phyloP scores from a whole-genome alignment of 2,888 invertebrate genomes.

The Antheraea assamensis region DNA sequence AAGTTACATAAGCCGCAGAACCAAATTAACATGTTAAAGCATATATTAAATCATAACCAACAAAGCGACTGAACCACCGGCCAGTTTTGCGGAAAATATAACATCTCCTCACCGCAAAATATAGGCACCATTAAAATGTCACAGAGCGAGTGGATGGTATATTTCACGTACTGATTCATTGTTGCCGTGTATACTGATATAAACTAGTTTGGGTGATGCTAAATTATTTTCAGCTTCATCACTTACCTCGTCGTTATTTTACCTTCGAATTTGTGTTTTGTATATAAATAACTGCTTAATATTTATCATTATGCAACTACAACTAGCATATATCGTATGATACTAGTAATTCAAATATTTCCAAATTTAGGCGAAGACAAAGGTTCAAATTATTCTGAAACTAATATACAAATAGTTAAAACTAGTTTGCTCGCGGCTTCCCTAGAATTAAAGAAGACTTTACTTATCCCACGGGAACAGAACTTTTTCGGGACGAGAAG shows the following conservation, averaged over 20 bases:
- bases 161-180: conserved; percentile 32
- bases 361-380: neutral
- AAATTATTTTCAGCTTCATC: conserved; percentile 17
- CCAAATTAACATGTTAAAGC: conserved; percentile 10
- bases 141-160: conserved; percentile 39
- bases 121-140: conserved; percentile 59
- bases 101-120: conserved; percentile 56
- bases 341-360: neutral
- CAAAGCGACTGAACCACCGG: conserved; percentile 44
- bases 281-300: neutral
- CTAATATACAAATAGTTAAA: no score
- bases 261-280: neutral
- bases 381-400: neutral
- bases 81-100: conserved; percentile 57
- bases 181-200: conserved; percentile 15
- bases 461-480: no score
- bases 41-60: conserved; percentile 54
- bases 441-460: no score
- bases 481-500: no score
- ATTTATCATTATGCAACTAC: neutral
- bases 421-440: no score
- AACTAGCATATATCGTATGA: neutral
- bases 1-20: conserved; percentile 2
- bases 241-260: neutral
- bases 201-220: conserved; percentile 15